Conservation (phyloP, 2,888 invertebrate genomes). For the Lepidocyrtoides sp. region DNA sequence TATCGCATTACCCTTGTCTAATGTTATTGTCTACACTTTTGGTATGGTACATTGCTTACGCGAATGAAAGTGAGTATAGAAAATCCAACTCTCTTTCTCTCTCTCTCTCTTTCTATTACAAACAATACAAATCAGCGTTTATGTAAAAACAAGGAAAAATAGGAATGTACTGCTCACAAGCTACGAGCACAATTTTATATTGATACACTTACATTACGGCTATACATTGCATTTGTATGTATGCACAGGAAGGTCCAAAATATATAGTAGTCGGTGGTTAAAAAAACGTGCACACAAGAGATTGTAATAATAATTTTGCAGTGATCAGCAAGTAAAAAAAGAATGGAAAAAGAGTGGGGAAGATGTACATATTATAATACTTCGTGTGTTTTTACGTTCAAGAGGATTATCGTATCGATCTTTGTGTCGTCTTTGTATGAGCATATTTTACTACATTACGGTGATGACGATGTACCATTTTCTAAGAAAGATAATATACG, state of each 20-base stretch:
- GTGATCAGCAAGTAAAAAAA: constrained; percentile 36
- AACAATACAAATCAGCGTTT: constrained; percentile 22
- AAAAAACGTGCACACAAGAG: not conserved
- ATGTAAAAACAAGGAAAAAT: not conserved
- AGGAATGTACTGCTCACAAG: not conserved
- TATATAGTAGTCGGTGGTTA: not conserved
- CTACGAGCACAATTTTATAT: no score
- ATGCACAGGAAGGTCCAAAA: no score
- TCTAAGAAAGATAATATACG: not conserved
- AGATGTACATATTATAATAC: no score
- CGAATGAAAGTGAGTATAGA: constrained; percentile 12
- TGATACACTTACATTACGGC: not conserved
- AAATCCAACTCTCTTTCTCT: constrained; percentile 18
- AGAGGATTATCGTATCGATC: constrained; percentile 79
- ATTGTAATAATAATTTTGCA: constrained; percentile 14
- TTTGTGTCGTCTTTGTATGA: constrained; percentile 16
- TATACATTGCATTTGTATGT: no score
- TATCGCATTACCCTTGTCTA: constrained; percentile 56
- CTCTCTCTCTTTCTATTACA: no score
- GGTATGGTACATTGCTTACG: constrained; percentile 4
- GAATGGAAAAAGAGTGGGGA: not conserved
- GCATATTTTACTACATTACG: not conserved
- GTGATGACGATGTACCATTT: not conserved
- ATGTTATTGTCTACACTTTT: constrained; percentile 45
- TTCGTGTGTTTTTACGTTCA: constrained; percentile 45